A percentile compares a stretch with the other conserved stretches of the same genome.
Evolutionary conservation across 2,888 invertebrate genomes (phyloP).

Genomic region (Leptarthrus brevirostris): DNA sequence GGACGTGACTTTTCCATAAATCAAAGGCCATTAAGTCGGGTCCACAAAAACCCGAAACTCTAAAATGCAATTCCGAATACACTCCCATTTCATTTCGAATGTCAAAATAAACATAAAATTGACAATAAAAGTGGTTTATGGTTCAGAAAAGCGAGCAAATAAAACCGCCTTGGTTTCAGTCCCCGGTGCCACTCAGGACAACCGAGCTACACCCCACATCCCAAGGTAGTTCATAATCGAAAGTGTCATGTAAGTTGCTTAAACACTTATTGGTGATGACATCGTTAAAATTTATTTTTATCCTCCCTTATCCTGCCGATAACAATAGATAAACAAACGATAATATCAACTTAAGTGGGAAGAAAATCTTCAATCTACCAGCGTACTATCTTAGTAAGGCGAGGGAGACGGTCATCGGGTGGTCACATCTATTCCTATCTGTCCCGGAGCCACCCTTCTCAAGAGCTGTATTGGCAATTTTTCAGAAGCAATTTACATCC

Average conservation of each 20-base stretch:
- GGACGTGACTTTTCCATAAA: too few species aligned
- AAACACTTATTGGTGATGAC: constrained; percentile 46
- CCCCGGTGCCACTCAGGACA: not conserved
- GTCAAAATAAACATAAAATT: not conserved
- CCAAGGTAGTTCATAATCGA: constrained; percentile 8
- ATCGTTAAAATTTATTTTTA: constrained; percentile 49
- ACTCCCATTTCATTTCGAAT: too few species aligned
- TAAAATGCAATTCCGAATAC: too few species aligned
- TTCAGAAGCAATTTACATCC: constrained; percentile 48
- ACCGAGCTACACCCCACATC: not conserved
- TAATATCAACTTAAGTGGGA: constrained; percentile 50
- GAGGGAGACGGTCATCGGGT: not conserved
- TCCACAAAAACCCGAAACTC: too few species aligned
- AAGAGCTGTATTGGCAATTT: constrained; percentile 49
- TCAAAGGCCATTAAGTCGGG: too few species aligned
- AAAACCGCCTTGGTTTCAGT: not conserved
- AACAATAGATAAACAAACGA: constrained; percentile 51
- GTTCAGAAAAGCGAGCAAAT: not conserved
- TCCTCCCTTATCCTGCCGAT: constrained; percentile 46
- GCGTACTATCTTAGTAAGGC: too few species aligned
- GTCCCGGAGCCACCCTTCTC: constrained; percentile 2
- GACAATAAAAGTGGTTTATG: not conserved
- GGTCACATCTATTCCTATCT: constrained; percentile 7
- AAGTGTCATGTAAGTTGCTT: constrained; percentile 47
- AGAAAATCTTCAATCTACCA: constrained; percentile 31